Evolutionary conservation across 1,140 invertebrate species (phyloP), one percentile per base, ranked within the genome.

Genomic region (Pachypeltis micranthus): DNA sequence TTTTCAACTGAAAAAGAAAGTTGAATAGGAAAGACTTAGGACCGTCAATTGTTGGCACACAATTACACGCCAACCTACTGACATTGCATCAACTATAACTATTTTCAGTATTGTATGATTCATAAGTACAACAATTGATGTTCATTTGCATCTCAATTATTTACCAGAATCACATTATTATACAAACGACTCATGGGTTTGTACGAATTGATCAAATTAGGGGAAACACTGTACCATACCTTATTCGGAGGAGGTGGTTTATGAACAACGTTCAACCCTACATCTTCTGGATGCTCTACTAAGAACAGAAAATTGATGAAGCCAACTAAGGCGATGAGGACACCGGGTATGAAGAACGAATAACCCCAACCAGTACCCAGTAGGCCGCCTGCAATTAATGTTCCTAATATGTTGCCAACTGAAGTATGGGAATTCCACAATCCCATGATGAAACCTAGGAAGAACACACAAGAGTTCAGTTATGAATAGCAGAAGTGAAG

Each of bases 361-460:
- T 91, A 74, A 1, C 90, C 86, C 95, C 95, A 98, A 73, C 93
- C 84, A 0, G 72, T 76, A 71, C 90, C 86, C 4, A 97, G 90
- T 76, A 86, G 96, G 39, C 81, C 71, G 0, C 87, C 90, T 7
- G 93, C 91, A 62, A 97, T 87, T 2, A 93, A 66, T 0, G 84
- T 81, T 73, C 90, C 94, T 55, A 96, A 72, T 71, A 98, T 96
- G 74, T 98, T 98, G 27, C 95, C 95, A 12, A 97, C 80, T 0
- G 91, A 95, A 0, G 94, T 96, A 69, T 98, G 94, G 1, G 93
- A 94, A 76, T 98, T 98, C 94, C 82, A 98, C 14, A 97, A 80
- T 14, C 95, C 95, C 76, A 97, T 96, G 66, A 97, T 93, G 4
- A 97, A 76, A 23, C 95, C 94, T 72, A 62, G n/a, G n/a, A n/a